phyloP scores from a whole-genome alignment of 1,140 invertebrate species.

The Pinna nobilis region DNA sequence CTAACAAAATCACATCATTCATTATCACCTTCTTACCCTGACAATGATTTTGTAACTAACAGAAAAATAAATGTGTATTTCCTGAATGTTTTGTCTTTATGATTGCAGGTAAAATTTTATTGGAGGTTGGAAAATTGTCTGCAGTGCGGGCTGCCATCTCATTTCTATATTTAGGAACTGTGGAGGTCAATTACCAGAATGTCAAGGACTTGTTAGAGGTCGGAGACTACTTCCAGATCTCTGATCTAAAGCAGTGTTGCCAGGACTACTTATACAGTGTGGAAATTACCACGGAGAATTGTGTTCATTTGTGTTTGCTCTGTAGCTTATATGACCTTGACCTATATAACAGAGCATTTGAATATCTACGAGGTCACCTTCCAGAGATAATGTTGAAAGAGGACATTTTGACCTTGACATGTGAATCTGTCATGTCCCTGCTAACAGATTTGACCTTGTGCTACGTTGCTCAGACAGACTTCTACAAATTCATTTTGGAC shows the following conservation, averaged over 20 bases:
- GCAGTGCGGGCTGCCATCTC: slow-evolving; percentile 57
- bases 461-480: slow-evolving; percentile 53
- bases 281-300: slow-evolving; percentile 55
- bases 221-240: slow-evolving; percentile 66
- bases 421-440: slow-evolving; percentile 56
- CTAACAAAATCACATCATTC: too few relatives aligned
- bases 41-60: background rate
- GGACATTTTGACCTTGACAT: slow-evolving; percentile 55
- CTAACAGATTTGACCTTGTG: slow-evolving; percentile 53
- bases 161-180: slow-evolving; percentile 57
- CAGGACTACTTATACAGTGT: slow-evolving; percentile 46
- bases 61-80: background rate
- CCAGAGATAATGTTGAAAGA: slow-evolving; percentile 53
- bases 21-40: background rate
- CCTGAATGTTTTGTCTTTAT: slow-evolving; percentile 3
- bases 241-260: slow-evolving; percentile 55
- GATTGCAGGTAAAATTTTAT: slow-evolving; percentile 53
- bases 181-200: slow-evolving; percentile 44
- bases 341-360: slow-evolving; percentile 51
- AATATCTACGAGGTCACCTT: slow-evolving; percentile 56
- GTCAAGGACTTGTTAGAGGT: slow-evolving; percentile 58
- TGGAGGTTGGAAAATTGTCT: slow-evolving; percentile 49
- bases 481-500: slow-evolving; percentile 58
- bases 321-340: slow-evolving; percentile 63
- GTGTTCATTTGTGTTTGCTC: slow-evolving; percentile 58